These are phyloP conservation scores for Megaptera novaeangliae DNA, from an alignment of 2,113 vertebrate genomes.

Conservation along the genomic window DNA sequence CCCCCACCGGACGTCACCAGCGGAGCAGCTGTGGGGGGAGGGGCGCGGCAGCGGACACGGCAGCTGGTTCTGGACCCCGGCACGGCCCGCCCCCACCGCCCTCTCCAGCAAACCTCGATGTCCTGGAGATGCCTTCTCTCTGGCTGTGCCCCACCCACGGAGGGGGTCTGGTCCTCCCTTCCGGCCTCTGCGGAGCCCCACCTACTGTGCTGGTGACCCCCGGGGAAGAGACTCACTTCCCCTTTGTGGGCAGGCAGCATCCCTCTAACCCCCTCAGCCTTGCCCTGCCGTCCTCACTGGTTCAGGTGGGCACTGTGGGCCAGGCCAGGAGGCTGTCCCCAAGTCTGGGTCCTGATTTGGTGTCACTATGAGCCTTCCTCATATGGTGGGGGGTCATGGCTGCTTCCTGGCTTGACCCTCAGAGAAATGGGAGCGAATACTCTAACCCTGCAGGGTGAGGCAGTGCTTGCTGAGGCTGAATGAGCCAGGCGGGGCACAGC, in stretches of 20 bases:
- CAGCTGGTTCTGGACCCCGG: not conserved
- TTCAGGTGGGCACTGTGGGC: not conserved
- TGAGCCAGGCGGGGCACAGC: not conserved
- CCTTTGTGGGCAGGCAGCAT: not conserved
- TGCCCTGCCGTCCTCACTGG: not conserved
- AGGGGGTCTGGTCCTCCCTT: not conserved
- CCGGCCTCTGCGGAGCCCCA: not conserved
- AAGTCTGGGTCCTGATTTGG: not conserved
- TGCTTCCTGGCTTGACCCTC: not conserved
- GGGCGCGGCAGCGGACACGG: not conserved
- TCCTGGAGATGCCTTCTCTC: not conserved
- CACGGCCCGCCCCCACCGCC: not conserved
- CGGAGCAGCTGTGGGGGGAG: not conserved
- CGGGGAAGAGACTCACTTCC: not conserved
- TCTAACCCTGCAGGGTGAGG: not conserved
- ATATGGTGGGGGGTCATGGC: not conserved
- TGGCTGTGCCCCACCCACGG: not conserved
- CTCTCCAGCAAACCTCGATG: not conserved
- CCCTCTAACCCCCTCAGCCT: no score
- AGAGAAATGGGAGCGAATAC: not conserved
- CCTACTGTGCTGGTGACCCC: rapidly evolving
- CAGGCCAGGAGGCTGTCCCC: not conserved
- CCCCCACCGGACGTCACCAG: not conserved
- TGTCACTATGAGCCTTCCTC: not conserved
- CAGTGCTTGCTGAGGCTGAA: no score